Evolutionary conservation across 1,140 invertebrate genomes (phyloP).

Genomic region (Popillia japonica): DNA sequence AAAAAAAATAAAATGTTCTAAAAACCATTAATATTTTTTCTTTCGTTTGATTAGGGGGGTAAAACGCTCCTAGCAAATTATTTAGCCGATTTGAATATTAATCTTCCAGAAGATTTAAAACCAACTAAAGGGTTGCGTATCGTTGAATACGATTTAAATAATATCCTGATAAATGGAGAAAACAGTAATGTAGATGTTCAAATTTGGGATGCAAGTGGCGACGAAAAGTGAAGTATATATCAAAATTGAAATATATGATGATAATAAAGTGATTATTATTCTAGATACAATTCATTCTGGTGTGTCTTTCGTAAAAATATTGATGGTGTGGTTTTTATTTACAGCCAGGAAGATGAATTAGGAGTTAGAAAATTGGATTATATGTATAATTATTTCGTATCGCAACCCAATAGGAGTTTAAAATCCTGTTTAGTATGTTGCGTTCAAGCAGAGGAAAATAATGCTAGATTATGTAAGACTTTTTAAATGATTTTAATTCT

Average conservation of each 20-base stretch:
- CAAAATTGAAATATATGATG: background rate
- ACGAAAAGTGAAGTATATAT: constrained; percentile 39
- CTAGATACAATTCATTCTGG: constrained; percentile 43
- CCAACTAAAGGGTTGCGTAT: constrained; percentile 42
- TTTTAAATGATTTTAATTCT: background rate
- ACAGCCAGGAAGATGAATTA: constrained; percentile 41
- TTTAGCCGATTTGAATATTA: constrained; percentile 39
- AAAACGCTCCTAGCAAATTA: constrained; percentile 43
- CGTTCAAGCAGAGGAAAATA: constrained; percentile 34
- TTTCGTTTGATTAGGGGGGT: constrained; percentile 39
- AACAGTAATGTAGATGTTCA: constrained; percentile 42
- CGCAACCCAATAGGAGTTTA: constrained; percentile 38
- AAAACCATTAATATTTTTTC: background rate
- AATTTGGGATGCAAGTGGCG: constrained; percentile 45
- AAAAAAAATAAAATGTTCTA: background rate
- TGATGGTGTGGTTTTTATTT: constrained; percentile 44
- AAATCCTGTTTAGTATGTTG: constrained; percentile 42
- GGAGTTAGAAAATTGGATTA: constrained; percentile 43
- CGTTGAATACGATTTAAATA: constrained; percentile 42
- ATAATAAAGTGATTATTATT: background rate
- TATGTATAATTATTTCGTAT: constrained; percentile 46
- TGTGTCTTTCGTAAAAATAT: constrained; percentile 40
- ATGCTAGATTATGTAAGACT: constrained; percentile 41
- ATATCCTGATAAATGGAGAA: constrained; percentile 36
- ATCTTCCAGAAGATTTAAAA: constrained; percentile 39